phyloP scores from a whole-genome alignment of 2,797 vertebrate genomes.

The Enteromius afrohamiltoni region DNA sequence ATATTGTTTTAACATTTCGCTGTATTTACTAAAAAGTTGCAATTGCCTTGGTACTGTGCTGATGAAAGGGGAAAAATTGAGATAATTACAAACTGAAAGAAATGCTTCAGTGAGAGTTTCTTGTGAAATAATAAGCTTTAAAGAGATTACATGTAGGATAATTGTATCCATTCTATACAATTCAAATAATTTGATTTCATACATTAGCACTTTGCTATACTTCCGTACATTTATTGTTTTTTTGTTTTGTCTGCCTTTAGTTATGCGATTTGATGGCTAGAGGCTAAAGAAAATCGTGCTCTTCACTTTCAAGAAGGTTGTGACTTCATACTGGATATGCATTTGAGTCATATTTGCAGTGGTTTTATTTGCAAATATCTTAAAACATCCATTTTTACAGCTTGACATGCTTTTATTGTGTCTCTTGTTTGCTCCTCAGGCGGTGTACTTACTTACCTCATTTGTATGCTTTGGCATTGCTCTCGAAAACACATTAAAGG shows the following conservation, averaged over 20 bases:
- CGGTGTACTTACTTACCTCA: slow-evolving; percentile 49
- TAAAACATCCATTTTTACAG: background rate
- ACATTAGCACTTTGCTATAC: too few relatives aligned
- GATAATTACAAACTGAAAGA: background rate
- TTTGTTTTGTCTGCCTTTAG: background rate
- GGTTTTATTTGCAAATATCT: background rate
- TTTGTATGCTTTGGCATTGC: slow-evolving; percentile 74
- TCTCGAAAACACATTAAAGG: slow-evolving; percentile 74
- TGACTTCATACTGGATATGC: background rate
- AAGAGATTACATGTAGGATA: background rate
- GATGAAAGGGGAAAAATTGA: background rate
- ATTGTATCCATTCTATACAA: background rate
- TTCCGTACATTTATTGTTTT: background rate
- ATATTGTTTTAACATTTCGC: background rate
- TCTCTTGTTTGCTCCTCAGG: slow-evolving; percentile 20
- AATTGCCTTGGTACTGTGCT: background rate
- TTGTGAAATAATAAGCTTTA: background rate
- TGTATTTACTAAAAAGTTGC: background rate
- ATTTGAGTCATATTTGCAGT: background rate
- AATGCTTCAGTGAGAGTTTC: background rate
- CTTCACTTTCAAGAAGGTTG: background rate
- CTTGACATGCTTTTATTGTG: background rate
- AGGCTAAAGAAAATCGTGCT: background rate
- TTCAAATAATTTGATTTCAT: background rate
- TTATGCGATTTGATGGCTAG: rapidly evolving